Evolutionary conservation across 2,888 invertebrate genomes (phyloP).

Genomic region (Tortricodes alternella): DNA sequence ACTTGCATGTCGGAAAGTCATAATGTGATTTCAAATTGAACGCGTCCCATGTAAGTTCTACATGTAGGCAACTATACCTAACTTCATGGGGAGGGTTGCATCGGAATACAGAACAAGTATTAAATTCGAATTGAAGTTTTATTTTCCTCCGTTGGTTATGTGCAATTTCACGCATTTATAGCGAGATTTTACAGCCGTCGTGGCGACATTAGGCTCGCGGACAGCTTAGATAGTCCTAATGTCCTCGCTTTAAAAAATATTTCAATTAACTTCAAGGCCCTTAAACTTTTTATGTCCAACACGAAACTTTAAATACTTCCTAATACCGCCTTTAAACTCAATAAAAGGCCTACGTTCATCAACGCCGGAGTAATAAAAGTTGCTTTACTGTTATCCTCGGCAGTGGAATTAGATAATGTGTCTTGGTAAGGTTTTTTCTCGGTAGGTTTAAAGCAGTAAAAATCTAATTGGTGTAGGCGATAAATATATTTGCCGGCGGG

Average conservation of each 20-base stretch:
- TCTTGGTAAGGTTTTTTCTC: conserved; percentile 61
- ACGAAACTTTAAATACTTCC: conserved; percentile 73
- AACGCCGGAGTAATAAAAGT: conserved; percentile 73
- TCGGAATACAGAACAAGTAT: conserved; percentile 24
- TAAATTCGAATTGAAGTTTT: conserved; percentile 22
- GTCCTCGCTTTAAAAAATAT: conserved; percentile 51
- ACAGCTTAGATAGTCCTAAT: conserved; percentile 35
- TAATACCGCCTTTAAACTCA: conserved; percentile 75
- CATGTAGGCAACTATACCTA: conserved; percentile 25
- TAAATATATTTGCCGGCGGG: conserved; percentile 71
- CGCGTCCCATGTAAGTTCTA: conserved; percentile 51
- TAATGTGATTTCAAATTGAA: conserved; percentile 75
- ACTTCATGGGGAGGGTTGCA: conserved; percentile 20
- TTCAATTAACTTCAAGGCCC: conserved; percentile 63
- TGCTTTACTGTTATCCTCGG: conserved; percentile 73
- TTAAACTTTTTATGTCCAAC: conserved; percentile 67
- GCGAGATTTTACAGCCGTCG: neutral
- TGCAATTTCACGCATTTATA: neutral
- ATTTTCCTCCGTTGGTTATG: conserved; percentile 5
- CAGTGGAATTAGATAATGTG: conserved; percentile 75
- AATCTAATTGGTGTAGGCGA: conserved; percentile 71
- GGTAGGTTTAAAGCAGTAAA: conserved; percentile 63
- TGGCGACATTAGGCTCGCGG: conserved; percentile 13
- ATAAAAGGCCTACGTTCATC: conserved; percentile 77
- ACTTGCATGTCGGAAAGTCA: conserved; percentile 73